Conservation (phyloP, 2,888 invertebrate genomes). For the Caenorhabditis uteleia region DNA sequence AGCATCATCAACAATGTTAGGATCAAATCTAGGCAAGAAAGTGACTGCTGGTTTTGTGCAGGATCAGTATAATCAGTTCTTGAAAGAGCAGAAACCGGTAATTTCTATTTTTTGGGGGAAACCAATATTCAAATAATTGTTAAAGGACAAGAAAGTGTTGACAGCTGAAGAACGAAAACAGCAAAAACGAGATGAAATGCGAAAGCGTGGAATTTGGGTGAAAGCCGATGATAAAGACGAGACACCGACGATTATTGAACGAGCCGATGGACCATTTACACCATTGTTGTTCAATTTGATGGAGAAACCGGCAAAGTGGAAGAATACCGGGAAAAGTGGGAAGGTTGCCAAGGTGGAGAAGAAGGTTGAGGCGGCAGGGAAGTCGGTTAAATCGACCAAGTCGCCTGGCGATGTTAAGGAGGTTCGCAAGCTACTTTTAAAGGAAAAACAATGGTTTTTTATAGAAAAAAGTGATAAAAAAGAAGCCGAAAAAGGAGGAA, state of each 20-base stretch:
- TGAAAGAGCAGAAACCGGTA: slow-evolving; percentile 29
- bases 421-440: too few species aligned
- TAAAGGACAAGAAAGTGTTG: slow-evolving; percentile 19
- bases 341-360: slow-evolving; percentile 1
- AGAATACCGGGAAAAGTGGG: slow-evolving; percentile 2
- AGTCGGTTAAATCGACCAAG: neutral
- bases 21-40: slow-evolving; percentile 28
- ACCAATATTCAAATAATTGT: too few species aligned
- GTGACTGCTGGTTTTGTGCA: slow-evolving; percentile 43
- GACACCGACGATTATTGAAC: slow-evolving; percentile 37
- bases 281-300: neutral
- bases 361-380: neutral
- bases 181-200: slow-evolving; percentile 31
- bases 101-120: neutral
- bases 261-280: slow-evolving; percentile 3
- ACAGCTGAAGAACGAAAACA: slow-evolving; percentile 35
- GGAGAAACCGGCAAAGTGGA: slow-evolving; percentile 5
- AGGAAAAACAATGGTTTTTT: neutral
- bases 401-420: too few species aligned
- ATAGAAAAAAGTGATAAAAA: neutral
- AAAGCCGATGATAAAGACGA: slow-evolving; percentile 45
- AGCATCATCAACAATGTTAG: too few species aligned
- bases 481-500: neutral
- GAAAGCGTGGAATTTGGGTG: slow-evolving; percentile 38
- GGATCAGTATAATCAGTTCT: slow-evolving; percentile 38